Conservation (phyloP, 2,113 vertebrate species). For the Megaceryle maxima region DNA sequence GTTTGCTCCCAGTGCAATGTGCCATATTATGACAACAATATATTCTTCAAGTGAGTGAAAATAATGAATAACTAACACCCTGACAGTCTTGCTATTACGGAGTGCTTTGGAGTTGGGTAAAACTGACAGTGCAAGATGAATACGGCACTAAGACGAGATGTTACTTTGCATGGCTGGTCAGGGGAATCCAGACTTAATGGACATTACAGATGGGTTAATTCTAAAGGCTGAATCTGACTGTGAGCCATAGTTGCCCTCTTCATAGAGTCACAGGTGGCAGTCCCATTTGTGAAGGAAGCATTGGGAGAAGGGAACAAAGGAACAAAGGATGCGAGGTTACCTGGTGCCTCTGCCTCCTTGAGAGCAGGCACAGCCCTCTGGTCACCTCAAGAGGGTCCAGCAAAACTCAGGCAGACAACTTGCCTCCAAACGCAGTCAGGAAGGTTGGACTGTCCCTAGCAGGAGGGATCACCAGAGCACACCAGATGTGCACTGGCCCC, state of each 20-base stretch:
- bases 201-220: constrained; percentile 15
- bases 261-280: not conserved
- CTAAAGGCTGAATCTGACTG: not conserved
- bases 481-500: not conserved
- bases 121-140: constrained; percentile 45
- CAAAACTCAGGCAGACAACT: not conserved
- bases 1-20: constrained; percentile 40
- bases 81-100: constrained; percentile 38
- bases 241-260: not conserved
- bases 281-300: not conserved
- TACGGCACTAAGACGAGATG: not conserved
- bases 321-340: not conserved
- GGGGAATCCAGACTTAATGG: not conserved
- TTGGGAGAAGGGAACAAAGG: not conserved
- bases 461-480: not conserved
- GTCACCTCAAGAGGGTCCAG: rapidly evolving
- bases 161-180: constrained; percentile 7
- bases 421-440: not conserved
- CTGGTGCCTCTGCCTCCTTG: not conserved
- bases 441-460: not conserved
- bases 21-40: constrained; percentile 58
- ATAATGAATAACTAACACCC: constrained; percentile 42
- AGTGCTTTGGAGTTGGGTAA: constrained; percentile 6
- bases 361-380: not conserved
- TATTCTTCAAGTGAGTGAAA: constrained; percentile 49